Evolutionary conservation across 2,888 invertebrate species (phyloP).

Genomic region (Ophioninae sp.): DNA sequence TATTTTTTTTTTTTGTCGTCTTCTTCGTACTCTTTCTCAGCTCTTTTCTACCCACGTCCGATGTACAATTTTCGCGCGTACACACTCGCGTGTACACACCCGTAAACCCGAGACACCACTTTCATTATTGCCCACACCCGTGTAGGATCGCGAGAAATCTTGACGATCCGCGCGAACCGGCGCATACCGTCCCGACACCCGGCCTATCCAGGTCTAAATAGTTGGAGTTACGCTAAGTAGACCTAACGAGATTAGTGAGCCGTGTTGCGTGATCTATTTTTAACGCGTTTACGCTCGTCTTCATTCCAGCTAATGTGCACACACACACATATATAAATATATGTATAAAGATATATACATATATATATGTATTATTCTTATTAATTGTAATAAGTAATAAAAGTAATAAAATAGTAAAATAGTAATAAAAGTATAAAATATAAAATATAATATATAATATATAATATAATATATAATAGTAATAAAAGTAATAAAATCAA

Average conservation of each 20-base stretch:
- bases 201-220: constrained; percentile 79
- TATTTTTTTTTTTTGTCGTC: background rate
- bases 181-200: constrained; percentile 66
- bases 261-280: constrained; percentile 80
- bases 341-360: background rate
- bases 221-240: constrained; percentile 80
- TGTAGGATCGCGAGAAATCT: constrained; percentile 45
- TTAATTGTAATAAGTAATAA: background rate
- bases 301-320: constrained; percentile 17
- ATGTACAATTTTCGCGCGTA: constrained; percentile 29
- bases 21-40: constrained; percentile 21
- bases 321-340: background rate
- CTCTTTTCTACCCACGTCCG: constrained; percentile 34
- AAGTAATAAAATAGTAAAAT: background rate
- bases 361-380: background rate
- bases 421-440: too few species aligned
- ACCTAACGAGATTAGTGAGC: constrained; percentile 81
- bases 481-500: too few species aligned
- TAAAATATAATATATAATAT: too few species aligned
- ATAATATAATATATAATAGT: too few species aligned
- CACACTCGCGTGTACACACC: constrained; percentile 2
- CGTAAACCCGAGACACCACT: constrained; percentile 24
- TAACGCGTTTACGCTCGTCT: constrained; percentile 70
- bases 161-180: constrained; percentile 66
- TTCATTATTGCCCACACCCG: constrained; percentile 23